Base-by-base conservation (phyloP, 2,113 vertebrate genomes). In the Limanda limanda region DNA sequence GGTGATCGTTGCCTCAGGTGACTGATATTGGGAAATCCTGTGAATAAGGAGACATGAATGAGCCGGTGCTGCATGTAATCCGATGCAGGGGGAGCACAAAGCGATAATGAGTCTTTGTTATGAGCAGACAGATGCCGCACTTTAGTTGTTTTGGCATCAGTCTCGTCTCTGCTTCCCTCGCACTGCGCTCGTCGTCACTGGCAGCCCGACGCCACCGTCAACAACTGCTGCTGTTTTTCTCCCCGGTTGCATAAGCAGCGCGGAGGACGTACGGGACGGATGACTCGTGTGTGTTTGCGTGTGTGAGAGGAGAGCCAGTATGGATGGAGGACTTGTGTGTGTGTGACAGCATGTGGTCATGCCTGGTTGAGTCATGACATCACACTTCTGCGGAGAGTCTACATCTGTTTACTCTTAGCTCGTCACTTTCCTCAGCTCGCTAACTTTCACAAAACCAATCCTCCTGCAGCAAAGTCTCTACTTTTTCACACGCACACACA, bases 191-290 rank as follows among this genome's bases (percentile, higher is more conserved):
- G 45, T 77, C 72, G 55, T 74, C 69, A 62, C 74, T 61, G 70
- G 75, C 78, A 72, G 81, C 82, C 88, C 81, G 76, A 89, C 67
- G 31, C 70, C 56, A 23, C 54, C 40, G 12, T 71, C 81, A 82
- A 78, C 89, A 85, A 86, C 85, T 71, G 73, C 83, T 74, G 83
- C 86, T 86, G 85, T 81, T 86, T 78, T 81, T 81, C 71, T 76
- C 64, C 25, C 64, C 13, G 76, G 65, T 81, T 87, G 72, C 82
- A 80, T 86, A 85, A 79, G 77, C 74, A 73, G 52, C 65, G 65
- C 1, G 24, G 60, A 76, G 89, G 56, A 82, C 25, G 25, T 27
- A 27, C 78, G 78, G 40, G 52, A 51, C 48, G 18, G 48, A 57
- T 57, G 79, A 57, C 25, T 76, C 37, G 17, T 59, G 57, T 67